These are phyloP conservation scores for Eumerus sabulonum DNA, from an alignment of 2,888 invertebrate genomes.

Conservation along the genomic window DNA sequence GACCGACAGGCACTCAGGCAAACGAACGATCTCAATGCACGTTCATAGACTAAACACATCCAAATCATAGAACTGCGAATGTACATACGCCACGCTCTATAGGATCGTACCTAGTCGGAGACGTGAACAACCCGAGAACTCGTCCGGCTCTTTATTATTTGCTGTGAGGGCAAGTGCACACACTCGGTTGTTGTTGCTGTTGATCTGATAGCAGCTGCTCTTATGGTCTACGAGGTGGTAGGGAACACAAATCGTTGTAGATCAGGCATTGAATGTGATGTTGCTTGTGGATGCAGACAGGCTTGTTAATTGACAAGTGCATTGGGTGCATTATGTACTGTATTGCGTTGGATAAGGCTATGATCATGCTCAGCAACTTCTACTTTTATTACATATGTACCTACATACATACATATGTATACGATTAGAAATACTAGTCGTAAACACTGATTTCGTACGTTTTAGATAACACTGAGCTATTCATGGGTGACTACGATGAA, in stretches of 20 bases:
- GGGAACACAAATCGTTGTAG: slow-evolving; percentile 24
- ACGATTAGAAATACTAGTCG: no score
- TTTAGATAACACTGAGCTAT: no score
- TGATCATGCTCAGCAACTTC: no score
- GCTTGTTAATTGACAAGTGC: slow-evolving; percentile 61
- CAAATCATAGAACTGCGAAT: slow-evolving; percentile 9
- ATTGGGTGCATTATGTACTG: slow-evolving; percentile 58
- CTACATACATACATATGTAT: no score
- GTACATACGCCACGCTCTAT: not conserved
- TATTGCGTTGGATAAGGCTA: not conserved
- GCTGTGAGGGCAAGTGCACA: slow-evolving; percentile 65
- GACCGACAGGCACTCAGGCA: slow-evolving; percentile 47
- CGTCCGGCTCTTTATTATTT: no score
- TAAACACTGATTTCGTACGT: no score
- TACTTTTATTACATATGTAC: not conserved
- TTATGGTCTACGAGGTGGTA: slow-evolving; percentile 21
- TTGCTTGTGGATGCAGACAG: not conserved
- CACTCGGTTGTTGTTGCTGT: slow-evolving; percentile 34
- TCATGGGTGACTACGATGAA: no score
- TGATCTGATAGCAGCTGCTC: slow-evolving; percentile 54
- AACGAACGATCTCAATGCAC: slow-evolving; percentile 51
- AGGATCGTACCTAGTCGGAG: no score
- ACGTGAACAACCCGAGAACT: slow-evolving; percentile 25
- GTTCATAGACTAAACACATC: slow-evolving; percentile 51
- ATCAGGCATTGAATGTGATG: slow-evolving; percentile 20